phyloP scores from a whole-genome alignment of 2,888 invertebrate genomes.

The Lithosia quadra region DNA sequence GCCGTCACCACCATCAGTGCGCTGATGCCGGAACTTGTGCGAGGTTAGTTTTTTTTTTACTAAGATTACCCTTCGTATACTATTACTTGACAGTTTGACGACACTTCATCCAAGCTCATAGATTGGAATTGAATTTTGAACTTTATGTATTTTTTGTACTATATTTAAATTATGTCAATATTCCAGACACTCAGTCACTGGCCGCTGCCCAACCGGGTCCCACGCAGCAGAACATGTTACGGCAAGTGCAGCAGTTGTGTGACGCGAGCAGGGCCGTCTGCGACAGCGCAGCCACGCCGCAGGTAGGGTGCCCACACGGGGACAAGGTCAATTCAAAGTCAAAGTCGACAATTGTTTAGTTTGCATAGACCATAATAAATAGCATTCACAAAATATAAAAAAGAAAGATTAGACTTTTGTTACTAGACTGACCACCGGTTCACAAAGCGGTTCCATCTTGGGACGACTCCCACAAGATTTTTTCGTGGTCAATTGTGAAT shows the following conservation, averaged over 20 bases:
- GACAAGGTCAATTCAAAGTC: not conserved
- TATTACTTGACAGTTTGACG: no score
- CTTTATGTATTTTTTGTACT: no score
- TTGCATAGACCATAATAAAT: no score
- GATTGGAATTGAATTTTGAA: no score
- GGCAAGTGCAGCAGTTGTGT: slow-evolving; percentile 29
- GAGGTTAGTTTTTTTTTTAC: slow-evolving; percentile 28
- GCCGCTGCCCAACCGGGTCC: slow-evolving; percentile 16
- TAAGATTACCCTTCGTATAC: no score
- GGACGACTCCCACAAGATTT: not conserved
- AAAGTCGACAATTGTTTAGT: no score
- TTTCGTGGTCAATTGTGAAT: not conserved
- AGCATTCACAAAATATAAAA: no score
- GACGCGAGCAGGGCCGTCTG: slow-evolving; percentile 35
- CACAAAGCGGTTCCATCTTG: not conserved
- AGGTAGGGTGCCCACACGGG: slow-evolving; percentile 15
- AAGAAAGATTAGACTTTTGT: no score
- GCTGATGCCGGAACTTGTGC: slow-evolving; percentile 37
- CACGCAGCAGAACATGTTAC: slow-evolving; percentile 17
- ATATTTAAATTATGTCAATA: not conserved
- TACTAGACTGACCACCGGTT: no score
- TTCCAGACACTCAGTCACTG: slow-evolving; percentile 6
- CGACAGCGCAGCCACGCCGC: slow-evolving; percentile 23
- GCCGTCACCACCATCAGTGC: slow-evolving; percentile 35
- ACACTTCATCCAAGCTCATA: no score